Conservation (phyloP, 2,113 vertebrate species). For the Zootoca vivipara region DNA sequence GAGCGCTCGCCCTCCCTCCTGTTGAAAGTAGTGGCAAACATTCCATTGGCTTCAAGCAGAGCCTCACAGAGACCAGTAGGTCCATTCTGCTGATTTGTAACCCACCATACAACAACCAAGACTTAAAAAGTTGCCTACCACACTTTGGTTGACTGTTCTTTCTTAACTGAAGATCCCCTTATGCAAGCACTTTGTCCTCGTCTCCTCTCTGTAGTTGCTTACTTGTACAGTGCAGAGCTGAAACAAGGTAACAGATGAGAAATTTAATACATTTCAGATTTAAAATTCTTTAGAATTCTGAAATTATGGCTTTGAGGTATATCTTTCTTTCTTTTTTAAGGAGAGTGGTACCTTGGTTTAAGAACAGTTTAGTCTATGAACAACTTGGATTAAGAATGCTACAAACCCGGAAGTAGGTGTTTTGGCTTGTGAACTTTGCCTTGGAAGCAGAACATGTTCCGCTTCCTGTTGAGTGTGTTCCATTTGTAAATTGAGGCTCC, state of each 20-base stretch:
- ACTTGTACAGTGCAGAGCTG: background rate
- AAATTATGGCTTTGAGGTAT: background rate
- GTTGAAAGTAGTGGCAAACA: background rate
- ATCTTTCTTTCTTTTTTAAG: background rate
- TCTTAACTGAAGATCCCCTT: background rate
- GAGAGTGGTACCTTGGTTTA: background rate
- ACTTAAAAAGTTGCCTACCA: constrained; percentile 5
- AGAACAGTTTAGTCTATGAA: too few relatives aligned
- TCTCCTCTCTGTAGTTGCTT: background rate
- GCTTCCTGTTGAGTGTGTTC: too few relatives aligned
- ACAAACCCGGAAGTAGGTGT: too few relatives aligned
- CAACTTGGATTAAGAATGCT: too few relatives aligned
- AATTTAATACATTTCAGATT: background rate
- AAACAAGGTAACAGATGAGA: background rate
- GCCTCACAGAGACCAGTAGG: too few relatives aligned
- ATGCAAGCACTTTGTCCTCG: too few relatives aligned
- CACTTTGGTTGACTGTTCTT: background rate
- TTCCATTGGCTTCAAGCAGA: background rate
- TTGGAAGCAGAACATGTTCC: too few relatives aligned
- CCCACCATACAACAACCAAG: background rate
- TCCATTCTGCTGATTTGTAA: background rate
- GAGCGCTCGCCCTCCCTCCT: background rate
- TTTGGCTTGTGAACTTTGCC: too few relatives aligned
- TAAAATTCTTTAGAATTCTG: background rate
- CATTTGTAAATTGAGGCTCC: too few relatives aligned